These are phyloP conservation scores for Oscarella lobularis DNA, from an alignment of 37 sponge, comb jelly and placozoan genomes.

Conservation along the genomic window DNA sequence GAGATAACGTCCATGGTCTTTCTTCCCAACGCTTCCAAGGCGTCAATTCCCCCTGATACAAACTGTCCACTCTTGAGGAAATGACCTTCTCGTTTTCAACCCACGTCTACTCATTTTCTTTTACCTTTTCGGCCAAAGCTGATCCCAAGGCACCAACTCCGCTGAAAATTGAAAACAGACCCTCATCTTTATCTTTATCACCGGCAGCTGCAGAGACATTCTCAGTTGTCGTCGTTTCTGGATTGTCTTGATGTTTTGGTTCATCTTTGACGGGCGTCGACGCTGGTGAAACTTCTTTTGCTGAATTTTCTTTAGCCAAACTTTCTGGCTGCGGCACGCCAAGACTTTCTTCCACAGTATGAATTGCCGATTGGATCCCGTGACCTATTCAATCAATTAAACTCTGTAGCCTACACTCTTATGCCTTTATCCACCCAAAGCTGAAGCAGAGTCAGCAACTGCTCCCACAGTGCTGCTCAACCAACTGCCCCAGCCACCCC, in stretches of 20 bases:
- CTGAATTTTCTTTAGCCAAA: not conserved
- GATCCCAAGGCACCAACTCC: not conserved
- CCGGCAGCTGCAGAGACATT: not conserved
- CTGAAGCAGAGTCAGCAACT: slow-evolving; percentile 42
- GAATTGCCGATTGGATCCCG: slow-evolving; percentile 31
- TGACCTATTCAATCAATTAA: too few species aligned
- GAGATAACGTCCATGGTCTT: slow-evolving; percentile 79
- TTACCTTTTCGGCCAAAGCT: not conserved
- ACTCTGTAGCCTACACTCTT: too few species aligned
- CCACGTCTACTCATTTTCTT: too few species aligned
- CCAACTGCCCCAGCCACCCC: too few species aligned
- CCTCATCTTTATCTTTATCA: not conserved
- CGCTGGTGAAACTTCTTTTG: too few species aligned
- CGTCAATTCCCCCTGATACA: slow-evolving; percentile 65
- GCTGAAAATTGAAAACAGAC: not conserved
- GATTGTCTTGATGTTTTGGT: not conserved
- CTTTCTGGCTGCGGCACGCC: slow-evolving; percentile 30
- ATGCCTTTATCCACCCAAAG: too few species aligned
- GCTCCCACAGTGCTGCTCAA: too few species aligned
- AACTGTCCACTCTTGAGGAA: slow-evolving; percentile 29
- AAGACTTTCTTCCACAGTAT: slow-evolving; percentile 49
- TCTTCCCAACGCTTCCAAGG: slow-evolving; percentile 73
- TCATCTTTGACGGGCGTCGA: not conserved
- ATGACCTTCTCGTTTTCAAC: too few species aligned
- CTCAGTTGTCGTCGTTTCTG: not conserved